Base-by-base conservation (phyloP, 2,888 invertebrate species). In the Dorcus hopei region DNA sequence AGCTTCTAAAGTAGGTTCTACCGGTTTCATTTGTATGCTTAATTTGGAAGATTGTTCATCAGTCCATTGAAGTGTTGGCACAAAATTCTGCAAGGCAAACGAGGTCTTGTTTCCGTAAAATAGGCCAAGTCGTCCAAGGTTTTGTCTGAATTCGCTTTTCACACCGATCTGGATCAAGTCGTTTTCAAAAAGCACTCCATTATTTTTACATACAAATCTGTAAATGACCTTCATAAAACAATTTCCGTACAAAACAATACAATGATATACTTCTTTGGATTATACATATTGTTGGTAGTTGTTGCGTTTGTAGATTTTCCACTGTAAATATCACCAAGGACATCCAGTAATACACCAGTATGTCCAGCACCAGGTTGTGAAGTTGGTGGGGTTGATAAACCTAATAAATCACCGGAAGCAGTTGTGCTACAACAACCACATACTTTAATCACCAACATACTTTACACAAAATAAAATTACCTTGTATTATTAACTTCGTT, bases 51-150 rank as follows among this genome's bases (percentile, higher is more conserved):
- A 81, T 74, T 95, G 87, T 64, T 90, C 90, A 70, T 88, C 86
- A 3, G 86, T 82, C 83, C 87, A 87, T 61, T 85, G 82, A 49
- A 91, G 80, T 77, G 89, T 85, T 66, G 95, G 87, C 56, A 80
- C 77, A 68, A 83, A 83, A 70, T 82, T 87, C 73, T 87, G 86
- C 62, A 95, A 83, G 45, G 93, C 86, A 72, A 87, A 87, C 71
- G 91, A 89, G 55, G 97, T 97, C 81, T 99, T 99, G 80, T 99
- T 99, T 63, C 98, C 99, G 82, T 97, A 99, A 79, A 97, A 99
- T 61, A 99, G 82, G 40, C 95, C 95, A 70, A 99, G 85, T 58
- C 98, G 87, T 14, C 97, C 98, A 70, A 99, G 85, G 81, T 98
- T 98, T 79, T 95, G 94, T 69, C 97, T 85, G 74, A 89, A 97